Percentiles rank a stretch among this genome's conserved stretches.
phyloP scores from a whole-genome alignment of 2,888 invertebrate species.

The Chouioia cunea region DNA sequence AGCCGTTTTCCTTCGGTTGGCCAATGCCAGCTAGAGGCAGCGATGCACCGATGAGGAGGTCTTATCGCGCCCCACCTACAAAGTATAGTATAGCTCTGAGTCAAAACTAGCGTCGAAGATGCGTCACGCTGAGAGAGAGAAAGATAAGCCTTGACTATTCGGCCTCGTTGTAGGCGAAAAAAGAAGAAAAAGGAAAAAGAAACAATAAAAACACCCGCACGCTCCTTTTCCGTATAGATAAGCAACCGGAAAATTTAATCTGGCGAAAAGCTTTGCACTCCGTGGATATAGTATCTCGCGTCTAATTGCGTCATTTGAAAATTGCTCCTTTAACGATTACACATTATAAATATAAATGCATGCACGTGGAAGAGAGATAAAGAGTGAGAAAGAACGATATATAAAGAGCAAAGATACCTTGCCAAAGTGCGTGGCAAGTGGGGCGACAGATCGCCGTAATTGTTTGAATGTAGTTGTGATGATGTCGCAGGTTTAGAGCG shows the following conservation, averaged over 20 bases:
- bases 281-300: no score
- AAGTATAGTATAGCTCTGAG: neutral
- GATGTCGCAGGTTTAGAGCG: slow-evolving; percentile 88
- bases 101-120: slow-evolving; percentile 32
- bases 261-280: slow-evolving; percentile 1
- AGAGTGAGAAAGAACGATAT: no score
- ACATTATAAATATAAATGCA: no score
- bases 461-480: slow-evolving; percentile 65
- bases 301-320: no score
- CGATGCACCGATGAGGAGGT: no score
- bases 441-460: slow-evolving; percentile 56
- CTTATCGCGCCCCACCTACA: slow-evolving; percentile 9
- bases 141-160: slow-evolving; percentile 32
- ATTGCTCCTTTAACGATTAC: no score
- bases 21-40: no score
- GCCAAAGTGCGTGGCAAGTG: slow-evolving; percentile 32
- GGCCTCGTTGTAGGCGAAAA: slow-evolving; percentile 22
- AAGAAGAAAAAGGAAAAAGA: neutral
- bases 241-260: slow-evolving; percentile 25
- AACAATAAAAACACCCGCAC: neutral
- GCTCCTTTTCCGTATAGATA: slow-evolving; percentile 34
- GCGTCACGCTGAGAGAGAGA: slow-evolving; percentile 24
- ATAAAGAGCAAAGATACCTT: no score
- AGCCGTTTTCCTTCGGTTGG: slow-evolving; percentile 6
- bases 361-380: no score